A percentile compares a stretch with the other conserved stretches of the same genome.
phyloP scores from a whole-genome alignment of 2,797 vertebrate species.

The Microhierax caerulescens region DNA sequence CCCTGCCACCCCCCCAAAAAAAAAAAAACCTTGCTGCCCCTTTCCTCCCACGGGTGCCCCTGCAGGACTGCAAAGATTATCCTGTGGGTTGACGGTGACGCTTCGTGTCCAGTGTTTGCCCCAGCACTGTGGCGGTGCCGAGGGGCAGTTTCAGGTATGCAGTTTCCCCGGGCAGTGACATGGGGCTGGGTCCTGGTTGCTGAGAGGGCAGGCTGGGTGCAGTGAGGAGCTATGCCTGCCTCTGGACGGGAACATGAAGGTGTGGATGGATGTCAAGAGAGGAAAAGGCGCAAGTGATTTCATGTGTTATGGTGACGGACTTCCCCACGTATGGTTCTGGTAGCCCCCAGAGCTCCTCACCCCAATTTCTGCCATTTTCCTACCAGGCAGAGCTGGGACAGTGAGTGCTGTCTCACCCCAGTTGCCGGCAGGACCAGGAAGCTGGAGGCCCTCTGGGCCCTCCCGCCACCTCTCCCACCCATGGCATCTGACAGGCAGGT shows the following conservation, averaged over 20 bases:
- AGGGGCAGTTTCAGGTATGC: too few species aligned
- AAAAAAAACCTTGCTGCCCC: rapidly evolving
- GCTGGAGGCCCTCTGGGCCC: background rate
- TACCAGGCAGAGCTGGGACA: background rate
- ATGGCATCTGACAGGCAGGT: rapidly evolving
- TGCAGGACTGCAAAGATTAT: background rate
- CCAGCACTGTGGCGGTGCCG: rapidly evolving
- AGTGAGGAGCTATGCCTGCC: background rate
- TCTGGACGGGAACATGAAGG: background rate
- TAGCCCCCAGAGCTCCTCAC: background rate
- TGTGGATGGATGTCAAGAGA: background rate
- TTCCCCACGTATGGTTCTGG: rapidly evolving
- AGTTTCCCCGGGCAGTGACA: rapidly evolving
- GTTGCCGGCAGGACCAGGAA: rapidly evolving
- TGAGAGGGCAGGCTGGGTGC: background rate
- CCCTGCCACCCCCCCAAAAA: background rate
- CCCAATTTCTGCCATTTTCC: background rate
- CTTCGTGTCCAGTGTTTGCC: background rate
- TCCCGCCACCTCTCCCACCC: background rate
- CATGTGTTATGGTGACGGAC: rapidly evolving
- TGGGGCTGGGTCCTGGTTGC: background rate
- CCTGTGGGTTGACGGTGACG: too few species aligned
- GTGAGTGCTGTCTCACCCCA: background rate
- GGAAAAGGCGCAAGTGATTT: background rate
- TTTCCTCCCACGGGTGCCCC: background rate